Conservation (phyloP, 92 coral and sea anemone genomes). For the Siderastrea radians region DNA sequence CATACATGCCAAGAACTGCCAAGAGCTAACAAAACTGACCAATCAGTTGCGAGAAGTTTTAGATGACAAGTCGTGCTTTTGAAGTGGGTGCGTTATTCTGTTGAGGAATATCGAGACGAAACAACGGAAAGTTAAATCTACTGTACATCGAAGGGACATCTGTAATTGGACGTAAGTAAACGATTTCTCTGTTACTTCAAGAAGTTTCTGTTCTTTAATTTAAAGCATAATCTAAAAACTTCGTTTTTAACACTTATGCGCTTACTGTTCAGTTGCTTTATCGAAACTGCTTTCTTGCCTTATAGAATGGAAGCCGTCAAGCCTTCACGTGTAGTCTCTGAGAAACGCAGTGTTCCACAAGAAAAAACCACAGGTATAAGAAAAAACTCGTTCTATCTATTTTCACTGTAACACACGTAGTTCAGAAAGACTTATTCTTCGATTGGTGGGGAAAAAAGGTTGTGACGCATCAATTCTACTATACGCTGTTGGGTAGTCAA, state of each 20-base stretch:
- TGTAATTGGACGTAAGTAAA: not conserved
- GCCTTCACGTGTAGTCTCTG: not conserved
- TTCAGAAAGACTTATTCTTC: no score
- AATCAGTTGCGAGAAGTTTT: not conserved
- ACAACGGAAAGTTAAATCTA: not conserved
- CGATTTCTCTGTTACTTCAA: not conserved
- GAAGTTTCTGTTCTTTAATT: not conserved
- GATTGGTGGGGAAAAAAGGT: no score
- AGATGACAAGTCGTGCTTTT: not conserved
- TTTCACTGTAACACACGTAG: no score
- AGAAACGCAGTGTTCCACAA: not conserved
- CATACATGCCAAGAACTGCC: not conserved
- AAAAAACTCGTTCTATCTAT: not conserved
- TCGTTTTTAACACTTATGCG: not conserved
- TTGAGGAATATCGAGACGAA: not conserved
- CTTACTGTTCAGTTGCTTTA: not conserved
- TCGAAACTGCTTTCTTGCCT: not conserved
- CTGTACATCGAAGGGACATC: not conserved
- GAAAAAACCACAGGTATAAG: conserved; percentile 4
- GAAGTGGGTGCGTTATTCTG: not conserved
- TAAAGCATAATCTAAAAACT: no score
- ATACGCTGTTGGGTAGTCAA: no score
- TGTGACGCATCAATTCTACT: no score
- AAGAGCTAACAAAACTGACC: not conserved
- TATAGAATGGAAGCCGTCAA: conserved; percentile 1